Conservation (phyloP, 2,888 invertebrate species). For the Sarcophaga rosellei region DNA sequence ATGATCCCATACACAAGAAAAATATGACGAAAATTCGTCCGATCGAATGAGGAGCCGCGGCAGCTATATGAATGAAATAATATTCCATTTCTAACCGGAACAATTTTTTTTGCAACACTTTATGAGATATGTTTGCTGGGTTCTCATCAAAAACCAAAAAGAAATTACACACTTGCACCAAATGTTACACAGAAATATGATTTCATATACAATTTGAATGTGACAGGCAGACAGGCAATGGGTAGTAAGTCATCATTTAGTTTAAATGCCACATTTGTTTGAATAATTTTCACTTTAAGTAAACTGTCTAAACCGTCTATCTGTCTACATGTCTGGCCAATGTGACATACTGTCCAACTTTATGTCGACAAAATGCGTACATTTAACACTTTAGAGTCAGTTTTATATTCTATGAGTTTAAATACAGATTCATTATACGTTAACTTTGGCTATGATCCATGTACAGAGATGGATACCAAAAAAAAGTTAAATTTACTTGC, state of each 20-base stretch:
- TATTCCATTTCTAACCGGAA: too few relatives aligned
- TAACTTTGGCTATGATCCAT: conserved; percentile 43
- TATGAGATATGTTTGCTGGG: background rate
- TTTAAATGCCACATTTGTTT: conserved; percentile 50
- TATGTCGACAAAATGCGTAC: background rate
- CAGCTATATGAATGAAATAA: too few relatives aligned
- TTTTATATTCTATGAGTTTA: background rate
- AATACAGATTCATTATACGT: background rate
- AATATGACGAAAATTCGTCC: too few relatives aligned
- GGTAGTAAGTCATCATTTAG: conserved; percentile 1
- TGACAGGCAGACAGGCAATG: background rate
- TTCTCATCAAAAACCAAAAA: background rate
- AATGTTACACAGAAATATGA: background rate
- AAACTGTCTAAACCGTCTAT: conserved; percentile 25
- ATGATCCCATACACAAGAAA: too few relatives aligned
- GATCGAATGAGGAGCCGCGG: too few relatives aligned
- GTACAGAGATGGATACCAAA: background rate
- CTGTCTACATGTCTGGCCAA: background rate
- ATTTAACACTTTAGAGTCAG: conserved; percentile 1
- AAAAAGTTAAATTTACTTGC: conserved; percentile 1
- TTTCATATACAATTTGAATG: background rate
- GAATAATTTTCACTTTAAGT: conserved; percentile 34
- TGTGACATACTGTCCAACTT: background rate
- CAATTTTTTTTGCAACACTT: too few relatives aligned
- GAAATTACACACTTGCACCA: background rate